Evolutionary conservation across 2,113 vertebrate species (phyloP).

Genomic region (Pholis gunnellus): DNA sequence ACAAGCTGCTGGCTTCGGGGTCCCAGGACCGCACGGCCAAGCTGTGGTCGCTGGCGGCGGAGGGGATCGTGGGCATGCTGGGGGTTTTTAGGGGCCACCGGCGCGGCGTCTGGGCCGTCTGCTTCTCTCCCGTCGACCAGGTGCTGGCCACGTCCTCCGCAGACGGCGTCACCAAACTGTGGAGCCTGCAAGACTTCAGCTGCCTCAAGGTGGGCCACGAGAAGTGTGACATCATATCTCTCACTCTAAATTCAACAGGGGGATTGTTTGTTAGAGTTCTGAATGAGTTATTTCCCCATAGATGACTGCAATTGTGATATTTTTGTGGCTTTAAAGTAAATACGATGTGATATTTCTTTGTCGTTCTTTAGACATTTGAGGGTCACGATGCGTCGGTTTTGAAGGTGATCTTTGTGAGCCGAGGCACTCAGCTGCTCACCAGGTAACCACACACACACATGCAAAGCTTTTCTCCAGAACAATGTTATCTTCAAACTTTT

Average conservation of each 20-base stretch:
- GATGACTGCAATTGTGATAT: background rate
- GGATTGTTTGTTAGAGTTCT: background rate
- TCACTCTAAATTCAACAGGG: background rate
- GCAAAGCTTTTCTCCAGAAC: background rate
- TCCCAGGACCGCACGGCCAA: conserved; percentile 95
- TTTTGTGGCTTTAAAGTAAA: background rate
- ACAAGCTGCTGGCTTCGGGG: conserved; percentile 93
- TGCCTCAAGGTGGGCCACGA: conserved; percentile 89
- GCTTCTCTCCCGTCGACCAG: conserved; percentile 96
- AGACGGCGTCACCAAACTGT: conserved; percentile 92
- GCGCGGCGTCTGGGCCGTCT: conserved; percentile 93
- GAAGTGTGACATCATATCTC: background rate
- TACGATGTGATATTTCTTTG: background rate
- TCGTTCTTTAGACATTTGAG: conserved; percentile 89
- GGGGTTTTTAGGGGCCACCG: conserved; percentile 92
- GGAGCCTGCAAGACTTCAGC: conserved; percentile 93
- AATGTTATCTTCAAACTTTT: background rate
- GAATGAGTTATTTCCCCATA: background rate
- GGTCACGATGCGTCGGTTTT: conserved; percentile 97
- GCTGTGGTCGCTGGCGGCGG: conserved; percentile 87
- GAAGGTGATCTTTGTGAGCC: conserved; percentile 93
- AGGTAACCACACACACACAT: conserved; percentile 79
- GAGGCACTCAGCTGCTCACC: conserved; percentile 92
- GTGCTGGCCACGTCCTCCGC: conserved; percentile 93
- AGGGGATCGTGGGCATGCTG: conserved; percentile 81